Evolutionary conservation across 2,888 invertebrate genomes (phyloP), one percentile per base, ranked within the genome.

Genomic region (Protophormia terraenovae): DNA sequence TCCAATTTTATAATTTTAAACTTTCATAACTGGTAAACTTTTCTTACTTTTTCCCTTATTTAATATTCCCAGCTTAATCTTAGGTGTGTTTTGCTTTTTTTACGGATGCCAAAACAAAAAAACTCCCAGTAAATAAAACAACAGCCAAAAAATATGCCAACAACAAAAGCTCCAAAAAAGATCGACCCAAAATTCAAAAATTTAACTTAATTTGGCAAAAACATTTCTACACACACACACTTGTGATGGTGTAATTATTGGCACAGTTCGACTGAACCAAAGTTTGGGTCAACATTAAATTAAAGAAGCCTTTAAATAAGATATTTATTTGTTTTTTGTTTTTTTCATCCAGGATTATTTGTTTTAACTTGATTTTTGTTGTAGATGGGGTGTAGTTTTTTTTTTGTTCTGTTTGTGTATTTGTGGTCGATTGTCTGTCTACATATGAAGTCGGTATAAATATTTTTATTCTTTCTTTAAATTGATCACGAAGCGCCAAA

Each of bases 401-500:
- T 8, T 85, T 45, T 45, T 41, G 14, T 27, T 69, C 24, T 45
- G 27, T 32, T 14, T 14, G 47, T 50, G 64, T 35, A 75, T 14
- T 16, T 47, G 38, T 29, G 8, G 41, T 29, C 53, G 7, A 16
- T 62, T 73, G 64, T 0, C 45, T 80, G 71, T 81, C 67, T 71
- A 67, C 38, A 32, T n/a, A n/a, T n/a, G 62, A n/a, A 29, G 71
- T 71, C 19, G 60, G 47, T 67, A 35, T 67, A 76, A 8, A 45
- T 12, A 55, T 16, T 47, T 62, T 8, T 76, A 10, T 32, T 55
- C 55, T 81, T 66, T 62, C 58, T 38, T 69, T 64, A 91, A 91
- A 91, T 91, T 91, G 91, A 91, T 91, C 91, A 89, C 89, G 88
- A 92, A 92, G 92, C 92, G 92, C 92, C 92, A 92, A 92, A 92